Evolutionary conservation across 64 coral and sea anemone genomes (phyloP).

Genomic region (Stichodactyla helianthus): DNA sequence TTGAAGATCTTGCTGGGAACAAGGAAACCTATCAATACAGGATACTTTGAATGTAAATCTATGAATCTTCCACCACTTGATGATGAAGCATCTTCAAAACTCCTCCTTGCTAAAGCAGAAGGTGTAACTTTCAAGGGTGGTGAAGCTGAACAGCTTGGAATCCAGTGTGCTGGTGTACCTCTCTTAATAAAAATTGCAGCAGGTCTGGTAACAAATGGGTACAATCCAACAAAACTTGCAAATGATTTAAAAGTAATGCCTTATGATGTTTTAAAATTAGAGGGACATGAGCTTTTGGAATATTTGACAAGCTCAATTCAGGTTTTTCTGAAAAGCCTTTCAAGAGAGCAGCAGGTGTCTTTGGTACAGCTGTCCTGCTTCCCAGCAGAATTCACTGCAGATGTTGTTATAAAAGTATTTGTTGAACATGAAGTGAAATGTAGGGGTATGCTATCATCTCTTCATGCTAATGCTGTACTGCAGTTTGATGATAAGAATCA

Average conservation of each 20-base stretch:
- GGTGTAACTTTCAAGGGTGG: neutral
- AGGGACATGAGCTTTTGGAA: neutral
- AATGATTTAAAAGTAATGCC: neutral
- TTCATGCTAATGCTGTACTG: neutral
- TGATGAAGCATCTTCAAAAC: neutral
- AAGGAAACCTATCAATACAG: neutral
- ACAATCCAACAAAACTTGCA: constrained; percentile 8
- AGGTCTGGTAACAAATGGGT: neutral
- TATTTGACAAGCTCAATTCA: constrained; percentile 3
- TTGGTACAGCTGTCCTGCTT: neutral
- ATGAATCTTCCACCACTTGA: constrained; percentile 5
- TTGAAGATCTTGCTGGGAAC: constrained; percentile 3
- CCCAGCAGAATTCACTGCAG: neutral
- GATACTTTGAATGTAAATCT: neutral
- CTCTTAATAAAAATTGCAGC: constrained; percentile 17
- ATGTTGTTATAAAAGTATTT: neutral
- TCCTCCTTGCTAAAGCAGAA: neutral
- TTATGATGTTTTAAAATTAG: constrained; percentile 13
- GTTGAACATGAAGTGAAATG: neutral
- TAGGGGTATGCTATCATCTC: neutral
- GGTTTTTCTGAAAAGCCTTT: constrained; percentile 6
- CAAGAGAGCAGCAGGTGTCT: neutral
- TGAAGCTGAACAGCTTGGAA: neutral
- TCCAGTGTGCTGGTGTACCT: neutral
- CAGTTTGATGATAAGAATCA: neutral